Evolutionary conservation across 2,113 vertebrate genomes (phyloP).

Genomic region (Chamaetylas fuelleborni): DNA sequence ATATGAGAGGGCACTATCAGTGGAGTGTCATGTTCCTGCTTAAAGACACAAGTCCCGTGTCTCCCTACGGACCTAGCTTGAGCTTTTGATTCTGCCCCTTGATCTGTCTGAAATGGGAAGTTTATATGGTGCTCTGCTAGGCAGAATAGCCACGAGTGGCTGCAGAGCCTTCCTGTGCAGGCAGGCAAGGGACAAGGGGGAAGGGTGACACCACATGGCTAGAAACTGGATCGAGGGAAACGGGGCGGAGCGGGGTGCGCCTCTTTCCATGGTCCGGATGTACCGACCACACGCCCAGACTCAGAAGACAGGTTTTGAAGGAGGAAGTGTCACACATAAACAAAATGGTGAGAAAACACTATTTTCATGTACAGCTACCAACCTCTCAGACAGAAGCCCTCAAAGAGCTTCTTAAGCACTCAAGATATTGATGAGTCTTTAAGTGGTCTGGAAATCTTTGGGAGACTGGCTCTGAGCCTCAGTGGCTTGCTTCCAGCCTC

Average conservation of each 20-base stretch:
- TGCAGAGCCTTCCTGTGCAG: background rate
- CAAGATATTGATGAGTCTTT: background rate
- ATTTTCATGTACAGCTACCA: background rate
- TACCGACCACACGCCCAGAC: accelerated
- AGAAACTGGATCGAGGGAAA: background rate
- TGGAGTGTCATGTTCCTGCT: background rate
- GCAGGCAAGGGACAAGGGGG: background rate
- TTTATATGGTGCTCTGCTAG: background rate
- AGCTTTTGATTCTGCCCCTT: background rate
- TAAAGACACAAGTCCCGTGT: background rate
- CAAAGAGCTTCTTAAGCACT: background rate
- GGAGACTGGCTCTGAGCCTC: background rate
- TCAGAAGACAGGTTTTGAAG: background rate
- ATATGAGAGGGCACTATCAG: background rate
- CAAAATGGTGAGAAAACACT: accelerated
- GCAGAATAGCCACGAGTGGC: background rate
- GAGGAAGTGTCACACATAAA: background rate
- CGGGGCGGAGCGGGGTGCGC: accelerated
- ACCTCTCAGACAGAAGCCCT: background rate
- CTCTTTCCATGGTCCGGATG: accelerated
- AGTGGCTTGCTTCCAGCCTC: background rate
- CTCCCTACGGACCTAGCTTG: background rate
- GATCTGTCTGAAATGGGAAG: background rate
- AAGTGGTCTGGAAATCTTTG: background rate
- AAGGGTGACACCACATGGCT: background rate